phyloP scores from a whole-genome alignment of 2,888 invertebrate species.

The Diadegma fenestrale region DNA sequence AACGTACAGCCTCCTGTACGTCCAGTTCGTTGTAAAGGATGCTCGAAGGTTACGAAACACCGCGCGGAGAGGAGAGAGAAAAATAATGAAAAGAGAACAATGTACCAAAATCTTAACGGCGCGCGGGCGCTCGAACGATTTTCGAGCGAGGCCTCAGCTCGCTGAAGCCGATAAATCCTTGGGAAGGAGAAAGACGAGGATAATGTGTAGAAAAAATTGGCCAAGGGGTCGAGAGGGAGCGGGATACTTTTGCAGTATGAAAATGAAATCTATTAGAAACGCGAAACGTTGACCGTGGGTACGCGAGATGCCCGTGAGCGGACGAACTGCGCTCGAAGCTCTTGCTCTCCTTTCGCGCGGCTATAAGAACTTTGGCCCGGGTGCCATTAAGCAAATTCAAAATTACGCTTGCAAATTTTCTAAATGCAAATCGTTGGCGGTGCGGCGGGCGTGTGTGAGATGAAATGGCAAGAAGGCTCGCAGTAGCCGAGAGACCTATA shows the following conservation, averaged over 20 bases:
- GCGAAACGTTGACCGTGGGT: constrained; percentile 23
- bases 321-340: constrained; percentile 48
- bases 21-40: constrained; percentile 4
- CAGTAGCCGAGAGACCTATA: constrained; percentile 18
- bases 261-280: constrained; percentile 79
- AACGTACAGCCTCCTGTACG: neutral
- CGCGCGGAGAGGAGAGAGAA: constrained; percentile 13
- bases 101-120: constrained; percentile 79
- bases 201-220: constrained; percentile 30
- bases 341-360: constrained; percentile 32
- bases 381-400: constrained; percentile 77
- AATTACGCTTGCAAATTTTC: constrained; percentile 82
- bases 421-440: constrained; percentile 79
- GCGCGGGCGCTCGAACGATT: constrained; percentile 72
- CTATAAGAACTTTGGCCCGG: constrained; percentile 58
- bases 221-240: constrained; percentile 16
- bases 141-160: constrained; percentile 58
- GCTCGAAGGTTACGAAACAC: constrained; percentile 47
- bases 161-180: constrained; percentile 49
- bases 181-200: neutral
- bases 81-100: constrained; percentile 66
- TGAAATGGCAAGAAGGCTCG: constrained; percentile 50
- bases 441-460: constrained; percentile 47
- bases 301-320: constrained; percentile 40
- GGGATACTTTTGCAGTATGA: constrained; percentile 72